These are phyloP conservation scores for Apamea monoglypha DNA, from an alignment of 2,888 invertebrate species.

Conservation along the genomic window DNA sequence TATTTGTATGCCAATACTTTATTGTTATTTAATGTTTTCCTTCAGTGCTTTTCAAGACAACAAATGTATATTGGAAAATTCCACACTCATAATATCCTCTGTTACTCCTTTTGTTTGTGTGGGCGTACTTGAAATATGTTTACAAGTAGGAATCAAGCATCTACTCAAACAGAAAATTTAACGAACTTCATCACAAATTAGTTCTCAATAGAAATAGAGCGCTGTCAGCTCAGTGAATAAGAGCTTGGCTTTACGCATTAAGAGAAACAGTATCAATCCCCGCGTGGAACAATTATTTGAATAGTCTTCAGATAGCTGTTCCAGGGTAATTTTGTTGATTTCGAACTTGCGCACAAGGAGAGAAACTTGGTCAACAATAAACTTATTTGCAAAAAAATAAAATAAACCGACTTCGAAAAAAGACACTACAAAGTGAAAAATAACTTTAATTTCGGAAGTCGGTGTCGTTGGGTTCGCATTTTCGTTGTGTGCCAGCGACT, in stretches of 20 bases:
- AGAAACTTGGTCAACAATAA: not conserved
- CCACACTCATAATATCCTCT: not conserved
- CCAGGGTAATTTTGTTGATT: not conserved
- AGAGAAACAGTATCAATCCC: not conserved
- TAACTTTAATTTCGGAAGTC: too few species aligned
- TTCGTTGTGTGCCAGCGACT: too few species aligned
- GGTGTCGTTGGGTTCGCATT: too few species aligned
- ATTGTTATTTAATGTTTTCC: not conserved
- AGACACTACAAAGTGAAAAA: too few species aligned
- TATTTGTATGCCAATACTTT: too few species aligned
- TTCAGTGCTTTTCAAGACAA: slow-evolving; percentile 9
- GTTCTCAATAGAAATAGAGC: not conserved
- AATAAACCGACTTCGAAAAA: too few species aligned
- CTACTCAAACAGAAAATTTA: not conserved
- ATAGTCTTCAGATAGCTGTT: not conserved
- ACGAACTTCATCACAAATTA: not conserved
- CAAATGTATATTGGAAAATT: slow-evolving; percentile 5
- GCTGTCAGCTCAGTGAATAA: not conserved
- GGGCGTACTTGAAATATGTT: not conserved
- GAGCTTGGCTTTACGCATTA: not conserved
- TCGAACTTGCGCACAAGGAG: not conserved
- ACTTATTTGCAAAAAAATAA: too few species aligned
- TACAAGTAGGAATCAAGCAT: not conserved
- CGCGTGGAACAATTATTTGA: not conserved
- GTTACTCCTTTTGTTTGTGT: not conserved